Conservation (phyloP, 2,888 invertebrate species). For the Melieria picta region DNA sequence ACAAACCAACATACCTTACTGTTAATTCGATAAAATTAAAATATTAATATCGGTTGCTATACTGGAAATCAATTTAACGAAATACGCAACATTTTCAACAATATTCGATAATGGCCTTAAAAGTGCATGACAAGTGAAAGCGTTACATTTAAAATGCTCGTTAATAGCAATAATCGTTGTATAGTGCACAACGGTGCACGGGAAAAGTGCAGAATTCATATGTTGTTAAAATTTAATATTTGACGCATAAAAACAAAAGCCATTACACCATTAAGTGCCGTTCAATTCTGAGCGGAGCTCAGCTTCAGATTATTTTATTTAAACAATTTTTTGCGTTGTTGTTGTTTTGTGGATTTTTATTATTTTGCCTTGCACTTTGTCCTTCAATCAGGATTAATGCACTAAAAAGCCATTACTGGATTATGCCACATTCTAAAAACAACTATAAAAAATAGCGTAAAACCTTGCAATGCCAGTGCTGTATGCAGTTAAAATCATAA, state of each 20-base stretch:
- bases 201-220: neutral
- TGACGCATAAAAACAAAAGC: conserved; percentile 23
- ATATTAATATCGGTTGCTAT: no score
- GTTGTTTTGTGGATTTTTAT: conserved; percentile 1
- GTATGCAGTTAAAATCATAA: conserved; percentile 19
- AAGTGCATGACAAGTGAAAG: no score
- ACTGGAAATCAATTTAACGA: no score
- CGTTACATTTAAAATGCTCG: no score
- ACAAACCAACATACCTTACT: no score
- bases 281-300: neutral
- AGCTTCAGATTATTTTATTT: no score
- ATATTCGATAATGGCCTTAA: no score
- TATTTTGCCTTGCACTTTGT: conserved; percentile 19
- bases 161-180: no score
- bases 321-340: conserved; percentile 3
- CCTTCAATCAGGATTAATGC: conserved; percentile 45
- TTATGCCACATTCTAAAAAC: conserved; percentile 47
- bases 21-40: no score
- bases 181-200: no score
- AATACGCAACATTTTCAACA: no score
- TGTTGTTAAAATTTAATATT: conserved; percentile 13
- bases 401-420: conserved; percentile 49
- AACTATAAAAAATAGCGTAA: conserved; percentile 40
- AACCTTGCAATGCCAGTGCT: conserved; percentile 22
- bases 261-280: conserved; percentile 24